Conservation (phyloP, 2,797 vertebrate species). For the Lemur catta region DNA sequence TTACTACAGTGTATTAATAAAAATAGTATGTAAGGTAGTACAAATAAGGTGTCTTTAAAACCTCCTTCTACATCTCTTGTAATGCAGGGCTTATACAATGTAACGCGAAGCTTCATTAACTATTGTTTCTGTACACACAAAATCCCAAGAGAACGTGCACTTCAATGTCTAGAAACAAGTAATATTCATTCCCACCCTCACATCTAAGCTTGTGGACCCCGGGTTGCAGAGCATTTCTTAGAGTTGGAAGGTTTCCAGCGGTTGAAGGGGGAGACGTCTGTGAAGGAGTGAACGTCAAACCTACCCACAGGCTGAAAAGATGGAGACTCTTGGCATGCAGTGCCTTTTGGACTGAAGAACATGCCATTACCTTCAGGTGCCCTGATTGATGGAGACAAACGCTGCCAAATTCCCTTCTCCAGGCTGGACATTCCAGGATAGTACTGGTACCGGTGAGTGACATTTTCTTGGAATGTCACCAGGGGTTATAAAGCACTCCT, state of each 20-base stretch:
- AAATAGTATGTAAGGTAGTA: not conserved
- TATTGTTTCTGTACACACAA: too few relatives aligned
- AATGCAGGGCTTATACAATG: not conserved
- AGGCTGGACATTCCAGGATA: slow-evolving; percentile 38
- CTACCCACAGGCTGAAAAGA: not conserved
- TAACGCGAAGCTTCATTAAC: fast-evolving
- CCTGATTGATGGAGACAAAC: slow-evolving; percentile 33
- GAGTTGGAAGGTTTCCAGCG: not conserved
- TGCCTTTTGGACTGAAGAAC: not conserved
- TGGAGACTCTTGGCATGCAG: not conserved
- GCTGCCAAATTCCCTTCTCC: not conserved
- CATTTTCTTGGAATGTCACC: slow-evolving; percentile 65
- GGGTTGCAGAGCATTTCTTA: not conserved
- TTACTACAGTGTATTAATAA: too few relatives aligned
- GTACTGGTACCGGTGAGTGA: not conserved
- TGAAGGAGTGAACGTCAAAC: not conserved
- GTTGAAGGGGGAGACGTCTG: not conserved
- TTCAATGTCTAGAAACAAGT: not conserved
- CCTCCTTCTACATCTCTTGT: fast-evolving
- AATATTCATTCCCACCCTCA: not conserved
- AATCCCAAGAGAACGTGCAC: not conserved
- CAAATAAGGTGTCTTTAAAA: not conserved
- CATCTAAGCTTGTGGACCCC: not conserved
- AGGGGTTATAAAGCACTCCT: not conserved
- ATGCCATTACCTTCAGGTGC: not conserved